A percentile compares a stretch with the other conserved stretches of the same genome.
Evolutionary conservation across 2,888 invertebrate genomes (phyloP).

Genomic region (Troglohyphantes excavatus): DNA sequence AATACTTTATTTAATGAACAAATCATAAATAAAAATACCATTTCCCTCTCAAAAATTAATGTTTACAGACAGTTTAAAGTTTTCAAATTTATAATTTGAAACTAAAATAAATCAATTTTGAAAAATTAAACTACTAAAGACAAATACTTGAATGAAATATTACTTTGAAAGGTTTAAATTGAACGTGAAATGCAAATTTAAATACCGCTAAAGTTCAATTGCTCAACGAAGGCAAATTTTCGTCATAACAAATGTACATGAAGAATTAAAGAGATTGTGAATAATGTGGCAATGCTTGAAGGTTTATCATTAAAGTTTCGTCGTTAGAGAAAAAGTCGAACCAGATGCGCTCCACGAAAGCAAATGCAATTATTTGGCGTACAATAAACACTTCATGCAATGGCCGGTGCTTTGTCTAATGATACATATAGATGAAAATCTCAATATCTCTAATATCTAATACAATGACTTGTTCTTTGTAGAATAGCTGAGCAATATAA

Average conservation of each 20-base stretch:
- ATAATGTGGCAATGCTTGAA: conserved; percentile 24
- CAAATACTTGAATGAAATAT: neutral
- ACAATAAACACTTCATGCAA: conserved; percentile 18
- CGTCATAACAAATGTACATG: conserved; percentile 25
- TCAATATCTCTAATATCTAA: conserved; percentile 63
- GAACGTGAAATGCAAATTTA: neutral
- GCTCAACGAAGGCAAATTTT: conserved; percentile 24
- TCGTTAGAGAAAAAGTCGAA: neutral
- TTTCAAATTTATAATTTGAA: neutral
- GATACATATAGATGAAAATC: conserved; percentile 66
- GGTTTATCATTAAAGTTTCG: neutral
- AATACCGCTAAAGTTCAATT: neutral
- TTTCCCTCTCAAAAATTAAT: too few species aligned
- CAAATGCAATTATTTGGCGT: conserved; percentile 61
- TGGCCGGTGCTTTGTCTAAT: conserved; percentile 49
- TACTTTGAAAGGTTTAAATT: neutral
- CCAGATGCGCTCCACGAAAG: conserved; percentile 33
- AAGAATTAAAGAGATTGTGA: conserved; percentile 10
- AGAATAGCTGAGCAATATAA: conserved; percentile 53
- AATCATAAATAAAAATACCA: too few species aligned
- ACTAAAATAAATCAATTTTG: neutral
- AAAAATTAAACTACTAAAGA: neutral
- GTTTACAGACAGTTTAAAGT: neutral
- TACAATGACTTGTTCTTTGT: conserved; percentile 58
- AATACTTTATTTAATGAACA: too few species aligned